These are phyloP conservation scores for Plectropomus leopardus DNA, from an alignment of 2,113 vertebrate species.

Conservation along the genomic window DNA sequence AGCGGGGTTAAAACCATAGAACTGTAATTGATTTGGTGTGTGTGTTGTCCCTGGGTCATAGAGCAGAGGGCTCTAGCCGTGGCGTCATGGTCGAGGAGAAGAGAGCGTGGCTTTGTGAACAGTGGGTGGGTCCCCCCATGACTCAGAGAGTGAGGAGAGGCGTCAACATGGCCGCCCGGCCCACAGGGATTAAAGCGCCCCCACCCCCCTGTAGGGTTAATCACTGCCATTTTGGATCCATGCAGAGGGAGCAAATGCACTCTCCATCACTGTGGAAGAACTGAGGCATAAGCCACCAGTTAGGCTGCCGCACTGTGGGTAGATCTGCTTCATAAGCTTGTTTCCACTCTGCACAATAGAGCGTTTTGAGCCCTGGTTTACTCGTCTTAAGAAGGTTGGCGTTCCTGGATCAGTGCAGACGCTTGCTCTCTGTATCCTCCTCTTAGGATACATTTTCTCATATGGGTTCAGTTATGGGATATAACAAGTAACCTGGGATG, in stretches of 20 bases:
- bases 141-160: conserved; percentile 81
- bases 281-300: conserved; percentile 68
- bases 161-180: conserved; percentile 70
- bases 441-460: conserved; percentile 34
- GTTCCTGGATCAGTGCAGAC: conserved; percentile 29
- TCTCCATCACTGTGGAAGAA: conserved; percentile 81
- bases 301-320: conserved; percentile 52
- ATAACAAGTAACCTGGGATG: conserved; percentile 50
- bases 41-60: conserved; percentile 78
- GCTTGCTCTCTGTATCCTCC: conserved; percentile 20
- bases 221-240: conserved; percentile 80
- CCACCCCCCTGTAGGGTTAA: conserved; percentile 71
- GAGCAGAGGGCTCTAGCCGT: conserved; percentile 80
- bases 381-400: conserved; percentile 31
- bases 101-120: conserved; percentile 77
- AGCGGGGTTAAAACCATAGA: conserved; percentile 68
- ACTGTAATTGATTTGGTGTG: conserved; percentile 85
- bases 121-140: conserved; percentile 80
- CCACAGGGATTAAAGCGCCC: conserved; percentile 67
- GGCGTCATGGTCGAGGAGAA: conserved; percentile 70
- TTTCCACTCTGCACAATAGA: conserved; percentile 62
- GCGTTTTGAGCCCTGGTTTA: conserved; percentile 42
- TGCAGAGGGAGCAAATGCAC: conserved; percentile 65
- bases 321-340: conserved; percentile 58
- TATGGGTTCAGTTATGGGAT: conserved; percentile 39